Base-by-base conservation (phyloP, 2,113 vertebrate species). In the Aptenodytes forsteri region DNA sequence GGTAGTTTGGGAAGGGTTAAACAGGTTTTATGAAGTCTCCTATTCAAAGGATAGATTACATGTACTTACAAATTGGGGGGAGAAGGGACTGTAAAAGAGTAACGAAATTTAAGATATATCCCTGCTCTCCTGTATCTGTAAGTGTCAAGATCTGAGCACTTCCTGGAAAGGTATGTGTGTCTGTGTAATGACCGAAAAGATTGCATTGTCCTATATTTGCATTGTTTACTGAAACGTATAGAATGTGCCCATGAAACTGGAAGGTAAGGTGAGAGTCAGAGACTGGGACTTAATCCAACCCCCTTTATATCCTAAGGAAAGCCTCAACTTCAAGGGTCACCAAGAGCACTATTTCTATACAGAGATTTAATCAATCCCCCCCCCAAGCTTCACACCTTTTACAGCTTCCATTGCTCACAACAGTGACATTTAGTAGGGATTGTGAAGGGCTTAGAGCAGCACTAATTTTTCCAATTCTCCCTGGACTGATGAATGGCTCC, bases 161-260 rank as follows among this genome's bases (percentile, higher is more conserved):
- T 38, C 13, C 46, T 82, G 54, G 61, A 70, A 92, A 16, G 0
- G 1, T 4, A 9, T 2, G 9, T 4, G 21, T 10, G 7, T 21
- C 22, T 38, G 10, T 47, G 6, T 8, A 55, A 32, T 2, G 11
- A 38, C 40, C 29, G 30, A 44, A 40, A 70, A 47, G 9, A 11
- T 0, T 21, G 23, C 17, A 8, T 7, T 58, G 12, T 3, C n/a
- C 42, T n/a, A 1, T 9, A 5, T 44, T 27, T 29, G 14, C 12
- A 52, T 55, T 2, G 1, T 54, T 42, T 22, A 58, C 62, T 23
- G 46, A 36, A 34, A 38, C 0, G 2, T 3, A 6, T 0, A 29
- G 11, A 66, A 30, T 1, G 2, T 5, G 32, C 11, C 67, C 19
- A 15, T 6, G 26, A 15, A 71, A 49, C 40, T 13, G 50, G 29